Conservation (phyloP, 2,888 invertebrate species). For the Eupeodes latifasciatus region DNA sequence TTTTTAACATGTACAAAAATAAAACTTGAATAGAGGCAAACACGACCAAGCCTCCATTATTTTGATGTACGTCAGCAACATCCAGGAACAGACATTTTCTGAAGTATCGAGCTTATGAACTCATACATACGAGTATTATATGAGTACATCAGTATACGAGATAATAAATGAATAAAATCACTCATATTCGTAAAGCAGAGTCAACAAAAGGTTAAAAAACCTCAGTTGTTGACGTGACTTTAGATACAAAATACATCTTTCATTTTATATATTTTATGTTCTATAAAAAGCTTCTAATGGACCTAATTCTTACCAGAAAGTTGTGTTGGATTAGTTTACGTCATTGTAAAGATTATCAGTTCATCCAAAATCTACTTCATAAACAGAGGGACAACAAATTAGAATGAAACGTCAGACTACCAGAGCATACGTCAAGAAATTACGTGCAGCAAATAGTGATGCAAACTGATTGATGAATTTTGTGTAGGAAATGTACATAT, state of each 20-base stretch:
- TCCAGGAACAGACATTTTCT: constrained; percentile 48
- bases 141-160: background rate
- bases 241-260: background rate
- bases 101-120: constrained; percentile 13
- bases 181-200: background rate
- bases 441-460: too few species aligned
- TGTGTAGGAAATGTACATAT: too few species aligned
- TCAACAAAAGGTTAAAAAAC: background rate
- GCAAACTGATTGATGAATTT: too few species aligned
- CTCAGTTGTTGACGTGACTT: background rate
- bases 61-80: constrained; percentile 51
- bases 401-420: too few species aligned
- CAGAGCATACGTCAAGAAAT: too few species aligned
- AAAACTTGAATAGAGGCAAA: constrained; percentile 48
- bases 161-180: constrained; percentile 5
- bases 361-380: too few species aligned
- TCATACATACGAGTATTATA: background rate
- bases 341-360: too few species aligned
- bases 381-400: too few species aligned
- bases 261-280: too few species aligned
- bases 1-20: background rate
- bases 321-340: too few species aligned
- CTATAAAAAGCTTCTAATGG: too few species aligned
- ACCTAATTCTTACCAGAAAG: too few species aligned
- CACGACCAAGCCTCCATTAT: constrained; percentile 63